A percentile compares a stretch with the other conserved stretches of the same genome.
phyloP scores from a whole-genome alignment of 2,113 vertebrate species.

The Cyanocitta stelleri region DNA sequence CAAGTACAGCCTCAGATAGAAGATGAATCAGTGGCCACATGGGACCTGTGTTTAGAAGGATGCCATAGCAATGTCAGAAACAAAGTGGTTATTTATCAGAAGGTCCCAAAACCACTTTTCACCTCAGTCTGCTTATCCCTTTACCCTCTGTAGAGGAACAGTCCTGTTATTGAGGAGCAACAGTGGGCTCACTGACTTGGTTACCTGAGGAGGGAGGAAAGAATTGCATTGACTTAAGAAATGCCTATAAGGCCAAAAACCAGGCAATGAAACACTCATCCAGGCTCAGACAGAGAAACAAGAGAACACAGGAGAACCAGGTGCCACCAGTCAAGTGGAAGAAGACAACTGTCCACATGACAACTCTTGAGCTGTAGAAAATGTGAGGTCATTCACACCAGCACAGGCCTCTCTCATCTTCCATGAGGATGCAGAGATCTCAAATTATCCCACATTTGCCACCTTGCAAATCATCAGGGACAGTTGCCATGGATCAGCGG shows the following conservation, averaged over 20 bases:
- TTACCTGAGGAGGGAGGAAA: background rate
- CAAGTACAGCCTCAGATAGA: background rate
- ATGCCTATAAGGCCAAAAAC: background rate
- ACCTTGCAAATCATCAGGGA: background rate
- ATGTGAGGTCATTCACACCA: background rate
- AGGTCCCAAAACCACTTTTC: background rate
- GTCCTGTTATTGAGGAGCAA: background rate
- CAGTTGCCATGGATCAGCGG: slow-evolving; percentile 4
- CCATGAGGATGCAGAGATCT: background rate
- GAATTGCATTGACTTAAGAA: background rate
- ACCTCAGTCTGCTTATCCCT: background rate
- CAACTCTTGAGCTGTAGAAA: background rate
- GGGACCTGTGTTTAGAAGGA: background rate
- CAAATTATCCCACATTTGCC: background rate
- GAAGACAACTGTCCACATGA: background rate
- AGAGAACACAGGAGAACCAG: background rate
- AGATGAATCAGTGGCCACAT: background rate
- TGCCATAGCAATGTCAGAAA: background rate
- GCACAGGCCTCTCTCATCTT: background rate
- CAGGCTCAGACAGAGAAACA: background rate
- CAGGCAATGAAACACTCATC: background rate
- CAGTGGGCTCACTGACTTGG: background rate
- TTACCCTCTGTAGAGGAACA: background rate
- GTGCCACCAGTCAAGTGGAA: background rate
- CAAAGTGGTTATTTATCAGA: background rate